These are phyloP conservation scores for Brachionus plicatilis DNA, from an alignment of 1,140 invertebrate genomes.

Conservation along the genomic window DNA sequence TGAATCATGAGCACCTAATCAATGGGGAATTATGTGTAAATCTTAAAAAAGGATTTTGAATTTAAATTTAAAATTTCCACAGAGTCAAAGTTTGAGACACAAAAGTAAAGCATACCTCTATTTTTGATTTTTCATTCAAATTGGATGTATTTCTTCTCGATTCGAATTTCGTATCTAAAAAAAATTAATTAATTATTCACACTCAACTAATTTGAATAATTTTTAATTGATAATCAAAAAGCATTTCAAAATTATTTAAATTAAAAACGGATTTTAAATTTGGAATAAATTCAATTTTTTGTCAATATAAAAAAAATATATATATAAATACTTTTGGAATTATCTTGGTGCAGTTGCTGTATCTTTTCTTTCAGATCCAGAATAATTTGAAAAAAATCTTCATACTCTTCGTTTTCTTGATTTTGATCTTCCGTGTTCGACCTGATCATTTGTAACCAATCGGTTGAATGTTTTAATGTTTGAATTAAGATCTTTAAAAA, in stretches of 20 bases:
- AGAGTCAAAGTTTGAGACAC: background rate
- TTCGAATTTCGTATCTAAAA: background rate
- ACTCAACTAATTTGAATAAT: background rate
- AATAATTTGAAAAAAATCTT: slow-evolving; percentile 19
- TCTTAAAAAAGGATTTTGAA: background rate
- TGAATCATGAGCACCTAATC: background rate
- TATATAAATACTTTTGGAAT: background rate
- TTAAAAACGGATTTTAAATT: background rate
- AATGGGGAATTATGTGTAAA: background rate
- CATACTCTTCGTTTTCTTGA: background rate
- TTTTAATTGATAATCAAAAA: background rate
- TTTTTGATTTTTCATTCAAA: background rate
- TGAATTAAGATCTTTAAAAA: background rate
- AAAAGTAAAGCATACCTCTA: background rate
- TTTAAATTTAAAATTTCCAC: background rate
- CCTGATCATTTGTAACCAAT: background rate
- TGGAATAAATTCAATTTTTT: background rate
- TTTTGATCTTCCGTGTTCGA: background rate
- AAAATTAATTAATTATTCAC: too few species aligned
- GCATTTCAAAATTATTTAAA: too few species aligned
- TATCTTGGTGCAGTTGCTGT: background rate
- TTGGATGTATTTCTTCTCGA: background rate
- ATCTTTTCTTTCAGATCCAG: background rate
- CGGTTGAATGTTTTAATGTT: slow-evolving; percentile 8
- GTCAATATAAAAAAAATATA: background rate